Conservation (phyloP, 2,797 vertebrate species). For the Leuciscus waleckii region DNA sequence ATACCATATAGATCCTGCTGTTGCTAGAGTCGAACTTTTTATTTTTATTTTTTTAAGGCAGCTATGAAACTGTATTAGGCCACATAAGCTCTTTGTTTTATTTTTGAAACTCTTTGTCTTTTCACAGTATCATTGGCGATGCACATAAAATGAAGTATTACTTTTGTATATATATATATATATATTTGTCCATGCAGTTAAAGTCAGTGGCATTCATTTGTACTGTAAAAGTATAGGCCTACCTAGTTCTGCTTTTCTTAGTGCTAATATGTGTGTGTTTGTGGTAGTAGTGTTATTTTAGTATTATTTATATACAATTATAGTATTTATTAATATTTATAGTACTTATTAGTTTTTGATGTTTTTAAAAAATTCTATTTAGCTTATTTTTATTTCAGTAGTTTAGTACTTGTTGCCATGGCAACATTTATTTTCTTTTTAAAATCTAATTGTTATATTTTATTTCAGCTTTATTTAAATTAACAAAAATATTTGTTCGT, state of each 20-base stretch:
- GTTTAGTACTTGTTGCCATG: neutral
- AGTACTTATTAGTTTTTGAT: neutral
- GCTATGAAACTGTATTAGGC: conserved; percentile 31
- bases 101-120: conserved; percentile 4
- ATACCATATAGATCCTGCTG: conserved; percentile 30
- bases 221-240: neutral
- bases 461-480: neutral
- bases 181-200: neutral
- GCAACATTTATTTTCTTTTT: neutral
- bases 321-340: neutral
- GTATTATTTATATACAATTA: neutral
- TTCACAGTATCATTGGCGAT: neutral
- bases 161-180: neutral
- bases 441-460: neutral
- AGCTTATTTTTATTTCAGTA: neutral
- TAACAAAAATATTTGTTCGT: neutral
- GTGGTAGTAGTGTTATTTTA: neutral
- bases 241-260: neutral
- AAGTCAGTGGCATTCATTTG: neutral
- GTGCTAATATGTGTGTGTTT: neutral
- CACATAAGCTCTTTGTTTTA: conserved; percentile 15
- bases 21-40: conserved; percentile 36
- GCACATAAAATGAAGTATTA: neutral
- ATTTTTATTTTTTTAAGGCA: conserved; percentile 41
- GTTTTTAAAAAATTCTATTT: neutral